A percentile compares a stretch with the other conserved stretches of the same genome.
Evolutionary conservation across 2,797 vertebrate genomes (phyloP).

Genomic region (Malacoctenus gilli): DNA sequence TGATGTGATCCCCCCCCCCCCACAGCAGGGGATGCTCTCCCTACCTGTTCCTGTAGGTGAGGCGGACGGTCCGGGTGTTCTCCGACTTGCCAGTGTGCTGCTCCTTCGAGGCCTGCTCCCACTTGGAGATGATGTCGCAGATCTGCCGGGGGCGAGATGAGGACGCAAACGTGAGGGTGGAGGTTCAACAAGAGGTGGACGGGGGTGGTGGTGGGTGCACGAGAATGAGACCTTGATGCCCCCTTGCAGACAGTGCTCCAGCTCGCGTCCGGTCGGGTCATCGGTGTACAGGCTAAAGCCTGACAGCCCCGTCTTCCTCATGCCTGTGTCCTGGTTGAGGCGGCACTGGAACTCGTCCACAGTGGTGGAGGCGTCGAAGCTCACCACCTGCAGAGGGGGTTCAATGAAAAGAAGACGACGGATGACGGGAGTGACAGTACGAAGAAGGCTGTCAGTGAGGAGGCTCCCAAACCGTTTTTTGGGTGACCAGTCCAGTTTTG

Average conservation of each 20-base stretch:
- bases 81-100: slow-evolving; percentile 94
- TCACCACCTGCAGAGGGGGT: slow-evolving; percentile 86
- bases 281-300: slow-evolving; percentile 95
- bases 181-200: too few species aligned
- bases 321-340: slow-evolving; percentile 92
- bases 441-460: too few species aligned
- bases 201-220: too few species aligned
- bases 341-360: slow-evolving; percentile 97
- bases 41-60: slow-evolving; percentile 97
- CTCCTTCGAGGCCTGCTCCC: slow-evolving; percentile 97
- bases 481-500: too few species aligned
- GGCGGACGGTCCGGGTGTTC: slow-evolving; percentile 90
- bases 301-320: slow-evolving; percentile 90
- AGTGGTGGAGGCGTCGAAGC: slow-evolving; percentile 95
- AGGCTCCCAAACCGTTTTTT: too few species aligned
- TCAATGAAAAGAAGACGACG: too few species aligned
- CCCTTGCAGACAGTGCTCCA: slow-evolving; percentile 93
- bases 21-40: too few species aligned
- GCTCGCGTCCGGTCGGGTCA: slow-evolving; percentile 91
- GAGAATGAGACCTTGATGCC: slow-evolving; percentile 91
- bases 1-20: too few species aligned
- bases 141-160: slow-evolving; percentile 78
- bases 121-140: slow-evolving; percentile 98
- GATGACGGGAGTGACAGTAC: too few species aligned
- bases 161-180: too few species aligned